Evolutionary conservation across 2,888 invertebrate genomes (phyloP).

Genomic region (Silvanus unidentatus): DNA sequence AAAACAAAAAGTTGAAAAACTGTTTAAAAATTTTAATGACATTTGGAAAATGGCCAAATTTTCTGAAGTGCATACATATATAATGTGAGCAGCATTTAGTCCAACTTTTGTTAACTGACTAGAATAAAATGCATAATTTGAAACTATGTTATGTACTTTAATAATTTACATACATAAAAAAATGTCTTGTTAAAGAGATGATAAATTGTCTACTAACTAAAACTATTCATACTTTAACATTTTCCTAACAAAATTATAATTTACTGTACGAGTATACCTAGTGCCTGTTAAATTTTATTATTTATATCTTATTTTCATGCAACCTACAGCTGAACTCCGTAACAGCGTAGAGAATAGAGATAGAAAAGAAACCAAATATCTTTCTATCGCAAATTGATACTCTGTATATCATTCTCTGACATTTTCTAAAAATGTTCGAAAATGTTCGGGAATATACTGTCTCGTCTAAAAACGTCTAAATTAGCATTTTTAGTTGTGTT

Average conservation of each 20-base stretch:
- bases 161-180: constrained; percentile 3
- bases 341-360: no score
- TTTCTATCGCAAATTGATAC: no score
- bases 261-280: no score
- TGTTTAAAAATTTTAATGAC: constrained; percentile 18
- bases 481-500: no score
- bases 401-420: no score
- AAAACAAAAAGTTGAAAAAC: constrained; percentile 7
- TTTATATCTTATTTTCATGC: neutral
- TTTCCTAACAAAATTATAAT: constrained; percentile 5
- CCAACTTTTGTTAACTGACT: constrained; percentile 17
- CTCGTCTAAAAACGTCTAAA: no score
- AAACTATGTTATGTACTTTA: constrained; percentile 6
- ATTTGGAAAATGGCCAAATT: constrained; percentile 17
- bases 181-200: constrained; percentile 1
- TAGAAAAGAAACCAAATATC: no score
- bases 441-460: no score
- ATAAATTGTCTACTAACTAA: constrained; percentile 2
- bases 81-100: constrained; percentile 12
- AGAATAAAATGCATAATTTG: constrained; percentile 18
- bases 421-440: no score
- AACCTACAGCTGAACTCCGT: no score
- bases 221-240: constrained; percentile 1
- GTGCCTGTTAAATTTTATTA: no score
- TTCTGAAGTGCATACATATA: constrained; percentile 15